Percentiles rank a stretch among this genome's conserved stretches.
Evolutionary conservation across 2,113 vertebrate genomes (phyloP).

Genomic region (Egretta garzetta): DNA sequence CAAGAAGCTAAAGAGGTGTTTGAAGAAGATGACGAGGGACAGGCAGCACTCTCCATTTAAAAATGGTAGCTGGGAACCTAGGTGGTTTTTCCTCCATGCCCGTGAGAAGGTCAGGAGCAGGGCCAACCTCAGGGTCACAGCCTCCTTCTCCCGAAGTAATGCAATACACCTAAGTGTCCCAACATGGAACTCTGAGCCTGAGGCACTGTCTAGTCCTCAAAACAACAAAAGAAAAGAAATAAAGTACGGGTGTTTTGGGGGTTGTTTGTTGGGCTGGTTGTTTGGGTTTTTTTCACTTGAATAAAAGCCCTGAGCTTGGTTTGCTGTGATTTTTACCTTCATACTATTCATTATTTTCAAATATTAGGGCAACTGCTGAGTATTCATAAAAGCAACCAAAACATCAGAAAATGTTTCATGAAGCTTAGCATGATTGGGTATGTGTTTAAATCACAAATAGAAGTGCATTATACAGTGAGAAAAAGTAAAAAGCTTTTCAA

Average conservation of each 20-base stretch:
- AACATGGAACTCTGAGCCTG: not conserved
- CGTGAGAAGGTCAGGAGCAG: fast-evolving
- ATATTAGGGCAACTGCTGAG: not conserved
- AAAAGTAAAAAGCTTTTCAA: not conserved
- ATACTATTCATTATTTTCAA: not conserved
- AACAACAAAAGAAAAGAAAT: not conserved
- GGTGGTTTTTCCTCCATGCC: fast-evolving
- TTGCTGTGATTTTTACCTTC: not conserved
- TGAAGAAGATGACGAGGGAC: fast-evolving
- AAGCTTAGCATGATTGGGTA: not conserved
- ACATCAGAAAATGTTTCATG: not conserved
- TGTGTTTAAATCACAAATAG: not conserved
- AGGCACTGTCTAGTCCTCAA: not conserved
- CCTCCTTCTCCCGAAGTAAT: not conserved
- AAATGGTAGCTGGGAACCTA: not conserved
- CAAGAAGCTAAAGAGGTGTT: not conserved
- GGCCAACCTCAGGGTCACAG: not conserved
- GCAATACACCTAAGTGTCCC: fast-evolving
- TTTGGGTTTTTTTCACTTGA: not conserved
- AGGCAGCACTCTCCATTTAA: not conserved
- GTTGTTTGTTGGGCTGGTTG: not conserved
- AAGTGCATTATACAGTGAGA: not conserved
- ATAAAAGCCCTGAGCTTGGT: not conserved
- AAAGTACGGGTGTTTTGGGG: fast-evolving
- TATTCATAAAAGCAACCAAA: not conserved